phyloP scores from a whole-genome alignment of 2,888 invertebrate species.

The Tineola bisselliella region DNA sequence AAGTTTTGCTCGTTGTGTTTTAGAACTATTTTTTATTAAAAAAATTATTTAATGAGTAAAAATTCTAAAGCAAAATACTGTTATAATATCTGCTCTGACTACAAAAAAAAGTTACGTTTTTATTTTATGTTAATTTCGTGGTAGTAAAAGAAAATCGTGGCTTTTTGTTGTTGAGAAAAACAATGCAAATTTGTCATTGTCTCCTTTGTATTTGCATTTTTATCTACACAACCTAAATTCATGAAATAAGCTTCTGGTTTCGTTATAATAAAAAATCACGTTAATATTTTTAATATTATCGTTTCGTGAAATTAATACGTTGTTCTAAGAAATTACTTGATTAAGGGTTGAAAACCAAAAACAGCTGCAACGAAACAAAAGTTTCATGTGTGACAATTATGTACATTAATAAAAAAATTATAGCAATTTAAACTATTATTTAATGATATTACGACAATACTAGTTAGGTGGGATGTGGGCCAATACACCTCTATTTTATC shows the following conservation, averaged over 20 bases:
- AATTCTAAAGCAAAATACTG: not conserved
- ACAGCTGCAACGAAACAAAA: not conserved
- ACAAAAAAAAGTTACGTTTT: not conserved
- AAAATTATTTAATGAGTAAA: no score
- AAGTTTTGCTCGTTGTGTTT: no score
- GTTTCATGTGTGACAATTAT: not conserved
- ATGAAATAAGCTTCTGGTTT: not conserved
- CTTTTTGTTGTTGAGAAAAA: not conserved
- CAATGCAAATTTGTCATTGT: slow-evolving; percentile 8
- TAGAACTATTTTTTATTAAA: no score
- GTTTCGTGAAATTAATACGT: not conserved
- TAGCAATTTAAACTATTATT: no score
- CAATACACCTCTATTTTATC: no score
- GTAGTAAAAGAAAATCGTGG: not conserved
- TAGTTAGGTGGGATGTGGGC: no score
- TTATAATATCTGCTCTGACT: not conserved
- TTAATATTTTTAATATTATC: not conserved
- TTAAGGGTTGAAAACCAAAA: not conserved
- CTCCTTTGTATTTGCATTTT: slow-evolving; percentile 2
- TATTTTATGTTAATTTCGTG: not conserved
- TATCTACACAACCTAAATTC: not conserved
- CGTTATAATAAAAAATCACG: not conserved
- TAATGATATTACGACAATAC: no score
- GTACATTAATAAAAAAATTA: not conserved
- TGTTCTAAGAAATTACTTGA: no score